Conservation (phyloP, 92 coral and sea anemone species). For the Heliopora coerulea region DNA sequence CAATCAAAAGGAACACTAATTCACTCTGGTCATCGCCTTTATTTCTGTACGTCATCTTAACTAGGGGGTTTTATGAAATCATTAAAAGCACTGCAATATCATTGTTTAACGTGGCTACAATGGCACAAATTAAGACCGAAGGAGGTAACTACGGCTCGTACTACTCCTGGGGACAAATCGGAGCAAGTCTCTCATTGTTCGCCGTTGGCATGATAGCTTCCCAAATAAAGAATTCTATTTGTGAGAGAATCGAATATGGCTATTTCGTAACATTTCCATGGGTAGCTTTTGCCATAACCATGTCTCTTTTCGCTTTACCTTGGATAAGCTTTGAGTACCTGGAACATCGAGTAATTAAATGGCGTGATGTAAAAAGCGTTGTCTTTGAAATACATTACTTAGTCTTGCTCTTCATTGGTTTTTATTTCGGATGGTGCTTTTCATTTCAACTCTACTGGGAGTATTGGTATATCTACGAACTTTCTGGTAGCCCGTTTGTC, state of each 20-base stretch:
- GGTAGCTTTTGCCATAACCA: not conserved
- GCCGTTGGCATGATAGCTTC: not conserved
- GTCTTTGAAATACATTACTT: not conserved
- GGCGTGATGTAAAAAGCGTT: not conserved
- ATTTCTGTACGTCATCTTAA: not conserved
- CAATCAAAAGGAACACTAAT: not conserved
- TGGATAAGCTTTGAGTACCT: not conserved
- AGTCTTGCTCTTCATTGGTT: not conserved
- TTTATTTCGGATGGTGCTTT: not conserved
- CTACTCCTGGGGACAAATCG: not conserved
- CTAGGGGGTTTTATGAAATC: not conserved
- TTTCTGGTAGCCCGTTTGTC: not conserved
- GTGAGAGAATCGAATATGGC: not conserved
- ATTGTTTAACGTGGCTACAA: not conserved
- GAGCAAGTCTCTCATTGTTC: not conserved
- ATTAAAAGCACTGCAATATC: not conserved
- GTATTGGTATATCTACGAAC: not conserved
- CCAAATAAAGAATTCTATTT: not conserved
- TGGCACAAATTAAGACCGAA: not conserved
- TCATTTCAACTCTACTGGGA: constrained; percentile 1
- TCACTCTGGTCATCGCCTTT: not conserved
- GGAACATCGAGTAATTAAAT: not conserved
- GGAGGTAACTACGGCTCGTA: not conserved
- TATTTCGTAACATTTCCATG: not conserved
- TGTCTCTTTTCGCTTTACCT: not conserved